Evolutionary conservation across 2,888 invertebrate species (phyloP), one percentile per base, ranked within the genome.

Genomic region (Eulithis prunata): DNA sequence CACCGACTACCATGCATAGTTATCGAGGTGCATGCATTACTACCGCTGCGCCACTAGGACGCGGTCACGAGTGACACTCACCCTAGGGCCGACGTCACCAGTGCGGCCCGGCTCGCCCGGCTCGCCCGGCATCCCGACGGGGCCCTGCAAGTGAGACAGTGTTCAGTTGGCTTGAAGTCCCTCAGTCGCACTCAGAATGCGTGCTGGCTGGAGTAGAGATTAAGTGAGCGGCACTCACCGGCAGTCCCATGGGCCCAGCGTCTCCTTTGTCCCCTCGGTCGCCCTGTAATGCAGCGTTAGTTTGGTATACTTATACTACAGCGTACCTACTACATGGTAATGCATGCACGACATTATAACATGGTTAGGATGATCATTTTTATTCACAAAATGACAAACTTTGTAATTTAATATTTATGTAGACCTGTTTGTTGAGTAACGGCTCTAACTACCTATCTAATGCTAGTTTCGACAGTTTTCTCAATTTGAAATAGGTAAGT

Each of bases 231-330:
- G 13, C 43, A 96, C 97, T 96, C 95, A 98, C 98, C 86, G 98
- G 98, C 82, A 99, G 93, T 81, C 98, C 99, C 98, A 98, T 98
- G 62, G 98, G 98, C 76, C 99, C 99, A 65, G 96, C 96, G 87
- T 97, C 97, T 66, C 97, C 97, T 87, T 95, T 96, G 60, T 94
- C 94, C 62, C 97, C 97, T 83, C 96, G 96, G 73, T 96, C 96
- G 57, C 97, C 97, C 97, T 97, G 89, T 54, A 85, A 87, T 65
- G 47, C 28, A 57, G 5, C 8, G 8, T 41, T 1, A 11, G 5
- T 41, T 8, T 41, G 1, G 21, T 21, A 21, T 21, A 21, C 21
- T 21, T n/a, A n/a, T n/a, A 21, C 21, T 21, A n/a, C n/a, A n/a
- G n/a, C n/a, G n/a, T n/a, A n/a, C n/a, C n/a, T n/a, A n/a, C n/a